Base-by-base conservation (phyloP, 2,797 vertebrate species). In the Eupleurogrammus muticus region DNA sequence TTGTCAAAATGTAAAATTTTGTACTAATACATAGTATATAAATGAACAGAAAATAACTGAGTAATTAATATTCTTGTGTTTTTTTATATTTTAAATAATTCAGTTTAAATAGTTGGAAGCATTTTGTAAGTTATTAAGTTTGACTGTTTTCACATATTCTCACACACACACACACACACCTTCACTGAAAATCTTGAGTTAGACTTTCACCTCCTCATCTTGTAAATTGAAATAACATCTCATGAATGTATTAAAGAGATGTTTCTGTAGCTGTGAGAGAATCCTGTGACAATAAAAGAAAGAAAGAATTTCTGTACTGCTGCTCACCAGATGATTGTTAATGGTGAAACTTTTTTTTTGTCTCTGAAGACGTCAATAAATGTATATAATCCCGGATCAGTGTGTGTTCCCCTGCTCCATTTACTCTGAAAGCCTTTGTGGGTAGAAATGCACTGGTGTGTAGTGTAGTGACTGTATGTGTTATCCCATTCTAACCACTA, bases 401-500 rank as follows among this genome's bases (percentile, higher is more conserved):
- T 61, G 36, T 50, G 47, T 56, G 40, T 69, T 28, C 48, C n/a
- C 2, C 42, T 49, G 66, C 65, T 55, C 73, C 21, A 38, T 64
- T 66, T 66, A 46, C 46, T 8, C 36, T 4, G 10, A 9, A 4
- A 9, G 50, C 21, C 24, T 40, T 3, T 47, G 17, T 54, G 19
- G 76, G 32, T 53, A 14, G 21, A 32, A 35, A 24, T 20, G 64
- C 21, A 35, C 32, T 23, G 6, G 24, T 24, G 46, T 52, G 49
- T 48, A 2, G 9, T 19, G 11, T 32, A 12, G 5, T 14, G 32
- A 44, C 56, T 77, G 14, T 2, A 2, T 67, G 38, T 23, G 34
- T 5, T 73, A 28, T 1, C 19, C 20, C 1, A 4, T 24, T 48
- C 1, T 0, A n/a, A 34, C 82, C 91, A 88, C 75, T 76, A 89